Evolutionary conservation across 2,113 vertebrate genomes (phyloP).

Genomic region (Oplegnathus fasciatus): DNA sequence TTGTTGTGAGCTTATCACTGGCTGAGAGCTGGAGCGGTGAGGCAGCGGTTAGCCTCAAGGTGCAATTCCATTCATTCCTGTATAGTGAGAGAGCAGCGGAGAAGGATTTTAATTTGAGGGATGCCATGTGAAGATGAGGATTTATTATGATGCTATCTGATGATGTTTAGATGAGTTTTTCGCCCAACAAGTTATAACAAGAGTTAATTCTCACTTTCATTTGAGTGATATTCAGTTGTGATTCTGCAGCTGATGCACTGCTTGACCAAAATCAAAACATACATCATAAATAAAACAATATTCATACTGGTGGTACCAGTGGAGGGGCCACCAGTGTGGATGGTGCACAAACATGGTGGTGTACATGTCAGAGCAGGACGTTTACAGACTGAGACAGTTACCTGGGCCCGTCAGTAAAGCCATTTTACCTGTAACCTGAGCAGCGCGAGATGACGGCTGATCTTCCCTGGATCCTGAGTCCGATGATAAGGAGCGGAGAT

Average conservation of each 20-base stretch:
- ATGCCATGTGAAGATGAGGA: slow-evolving; percentile 51
- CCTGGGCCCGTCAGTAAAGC: slow-evolving; percentile 44
- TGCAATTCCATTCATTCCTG: slow-evolving; percentile 81
- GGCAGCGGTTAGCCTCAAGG: slow-evolving; percentile 67
- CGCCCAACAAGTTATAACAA: slow-evolving; percentile 32
- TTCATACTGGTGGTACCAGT: background rate
- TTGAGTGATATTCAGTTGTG: background rate
- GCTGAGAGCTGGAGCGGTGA: slow-evolving; percentile 49
- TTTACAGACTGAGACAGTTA: slow-evolving; percentile 42
- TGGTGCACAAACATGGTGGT: slow-evolving; percentile 12
- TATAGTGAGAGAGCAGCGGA: slow-evolving; percentile 36
- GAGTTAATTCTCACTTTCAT: background rate
- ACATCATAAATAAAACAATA: slow-evolving; percentile 7
- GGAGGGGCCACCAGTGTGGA: background rate
- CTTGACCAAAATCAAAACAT: background rate
- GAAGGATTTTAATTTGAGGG: slow-evolving; percentile 63
- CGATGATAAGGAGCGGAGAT: slow-evolving; percentile 73
- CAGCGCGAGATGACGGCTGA: slow-evolving; percentile 45
- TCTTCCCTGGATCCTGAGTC: slow-evolving; percentile 52
- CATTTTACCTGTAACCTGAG: slow-evolving; percentile 71
- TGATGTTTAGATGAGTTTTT: slow-evolving; percentile 27
- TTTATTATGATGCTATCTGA: slow-evolving; percentile 44
- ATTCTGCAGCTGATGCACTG: background rate
- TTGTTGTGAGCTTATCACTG: slow-evolving; percentile 66
- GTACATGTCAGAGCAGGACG: slow-evolving; percentile 59